Evolutionary conservation across 2,797 vertebrate genomes (phyloP).

Genomic region (Selene dorsalis): DNA sequence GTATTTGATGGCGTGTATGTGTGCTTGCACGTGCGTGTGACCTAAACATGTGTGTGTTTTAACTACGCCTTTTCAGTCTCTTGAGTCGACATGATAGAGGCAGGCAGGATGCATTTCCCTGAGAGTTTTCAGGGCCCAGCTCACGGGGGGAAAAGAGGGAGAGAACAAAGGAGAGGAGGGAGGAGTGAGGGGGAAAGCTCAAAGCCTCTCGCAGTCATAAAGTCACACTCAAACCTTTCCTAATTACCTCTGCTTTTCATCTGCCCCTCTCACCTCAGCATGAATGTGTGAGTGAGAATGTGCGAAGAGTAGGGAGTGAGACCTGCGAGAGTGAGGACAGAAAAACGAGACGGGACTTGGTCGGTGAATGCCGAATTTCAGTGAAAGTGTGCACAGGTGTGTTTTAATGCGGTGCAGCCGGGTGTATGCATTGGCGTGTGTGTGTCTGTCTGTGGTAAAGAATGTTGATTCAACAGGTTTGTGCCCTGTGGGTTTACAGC

Average conservation of each 20-base stretch:
- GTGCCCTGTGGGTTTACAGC: constrained; percentile 15
- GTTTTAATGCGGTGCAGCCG: constrained; percentile 37
- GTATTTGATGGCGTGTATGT: constrained; percentile 39
- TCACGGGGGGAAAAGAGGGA: constrained; percentile 28
- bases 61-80: constrained; percentile 55
- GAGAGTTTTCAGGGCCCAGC: constrained; percentile 34
- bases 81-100: constrained; percentile 58
- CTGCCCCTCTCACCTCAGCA: constrained; percentile 54
- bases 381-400: constrained; percentile 66
- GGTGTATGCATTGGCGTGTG: constrained; percentile 16
- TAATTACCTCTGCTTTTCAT: constrained; percentile 76
- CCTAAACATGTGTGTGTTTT: constrained; percentile 45
- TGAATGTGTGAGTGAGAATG: constrained; percentile 51
- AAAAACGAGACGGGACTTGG: constrained; percentile 10
- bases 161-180: constrained; percentile 61
- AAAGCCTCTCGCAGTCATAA: constrained; percentile 65
- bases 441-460: constrained; percentile 25
- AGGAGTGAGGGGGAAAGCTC: constrained; percentile 40
- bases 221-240: constrained; percentile 57
- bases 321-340: constrained; percentile 15
- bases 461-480: constrained; percentile 36
- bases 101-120: constrained; percentile 58
- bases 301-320: constrained; percentile 4
- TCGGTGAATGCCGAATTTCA: constrained; percentile 32
- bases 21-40: constrained; percentile 35